These are phyloP conservation scores for Phalangium opilio DNA, from an alignment of 2,888 invertebrate species.

Conservation along the genomic window DNA sequence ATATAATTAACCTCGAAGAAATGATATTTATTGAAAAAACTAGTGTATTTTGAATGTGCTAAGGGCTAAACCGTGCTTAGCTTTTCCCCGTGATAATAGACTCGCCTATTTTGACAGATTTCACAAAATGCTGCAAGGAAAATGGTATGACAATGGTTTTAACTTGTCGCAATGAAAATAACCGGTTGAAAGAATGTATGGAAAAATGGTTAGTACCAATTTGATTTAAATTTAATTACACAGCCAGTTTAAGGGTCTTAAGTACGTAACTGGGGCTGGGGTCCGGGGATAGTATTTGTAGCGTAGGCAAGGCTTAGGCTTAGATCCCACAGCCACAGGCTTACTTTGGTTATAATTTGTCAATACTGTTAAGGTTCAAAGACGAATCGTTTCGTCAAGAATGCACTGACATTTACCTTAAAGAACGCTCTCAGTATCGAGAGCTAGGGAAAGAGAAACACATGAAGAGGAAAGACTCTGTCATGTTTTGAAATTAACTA, in stretches of 20 bases:
- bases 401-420: constrained; percentile 63
- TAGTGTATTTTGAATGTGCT: no score
- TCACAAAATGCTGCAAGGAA: constrained; percentile 51
- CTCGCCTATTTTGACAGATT: constrained; percentile 31
- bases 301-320: no score
- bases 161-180: constrained; percentile 56
- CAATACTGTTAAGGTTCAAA: constrained; percentile 36
- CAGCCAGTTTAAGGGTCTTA: no score
- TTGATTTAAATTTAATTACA: constrained; percentile 1
- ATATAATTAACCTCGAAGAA: no score
- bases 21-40: no score
- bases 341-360: no score
- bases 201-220: constrained; percentile 41
- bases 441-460: constrained; percentile 48
- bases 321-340: no score
- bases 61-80: no score
- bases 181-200: constrained; percentile 51
- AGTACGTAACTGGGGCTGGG: no score
- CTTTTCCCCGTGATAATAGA: no score
- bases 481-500: constrained; percentile 4
- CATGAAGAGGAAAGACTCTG: constrained; percentile 11
- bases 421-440: constrained; percentile 64
- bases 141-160: constrained; percentile 51
- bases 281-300: no score
- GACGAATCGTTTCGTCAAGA: constrained; percentile 54